Base-by-base conservation (phyloP, 1,140 invertebrate species). In the Samia ricini region DNA sequence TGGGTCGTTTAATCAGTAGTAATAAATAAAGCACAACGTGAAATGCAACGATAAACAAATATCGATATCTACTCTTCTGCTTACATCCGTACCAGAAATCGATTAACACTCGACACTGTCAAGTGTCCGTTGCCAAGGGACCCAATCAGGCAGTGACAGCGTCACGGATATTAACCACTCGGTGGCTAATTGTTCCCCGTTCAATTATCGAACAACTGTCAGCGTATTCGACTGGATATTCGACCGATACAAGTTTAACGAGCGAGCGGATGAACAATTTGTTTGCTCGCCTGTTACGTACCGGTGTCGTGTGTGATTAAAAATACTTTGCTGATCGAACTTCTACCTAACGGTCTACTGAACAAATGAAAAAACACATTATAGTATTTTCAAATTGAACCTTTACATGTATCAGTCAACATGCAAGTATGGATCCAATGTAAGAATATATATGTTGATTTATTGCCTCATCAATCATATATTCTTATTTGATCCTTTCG, bases 191-290 rank as follows among this genome's bases (percentile, higher is more conserved):
- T 85, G 83, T 88, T 79, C 85, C 76, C 79, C 71, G 83, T 83
- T 82, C 83, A 82, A 86, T 86, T 86, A 88, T 86, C 80, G 78
- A 77, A 81, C 80, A 85, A 78, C 76, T 84, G 82, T 85, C 83
- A 83, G 66, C 64, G 62, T 69, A 72, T 72, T 70, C 68, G 66
- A 52, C 60, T 56, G 56, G 66, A 57, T 55, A 61, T 63, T 60
- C 33, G 58, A 58, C 67, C 65, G 72, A 76, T 72, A 75, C 67
- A 69, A 75, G 64, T 76, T 71, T 73, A 69, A 64, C 64, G 50
- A 55, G 58, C 50, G 61, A 72, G 64, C 63, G 58, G 64, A 68
- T 70, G 63, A 60, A 68, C 56, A 65, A 63, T 63, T 66, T 63
- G 57, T 60, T 61, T 57, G 58, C 33, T 63, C 20, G 60, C 54